Conservation (phyloP, 2,113 vertebrate genomes). For the Paraplagusia blochii region DNA sequence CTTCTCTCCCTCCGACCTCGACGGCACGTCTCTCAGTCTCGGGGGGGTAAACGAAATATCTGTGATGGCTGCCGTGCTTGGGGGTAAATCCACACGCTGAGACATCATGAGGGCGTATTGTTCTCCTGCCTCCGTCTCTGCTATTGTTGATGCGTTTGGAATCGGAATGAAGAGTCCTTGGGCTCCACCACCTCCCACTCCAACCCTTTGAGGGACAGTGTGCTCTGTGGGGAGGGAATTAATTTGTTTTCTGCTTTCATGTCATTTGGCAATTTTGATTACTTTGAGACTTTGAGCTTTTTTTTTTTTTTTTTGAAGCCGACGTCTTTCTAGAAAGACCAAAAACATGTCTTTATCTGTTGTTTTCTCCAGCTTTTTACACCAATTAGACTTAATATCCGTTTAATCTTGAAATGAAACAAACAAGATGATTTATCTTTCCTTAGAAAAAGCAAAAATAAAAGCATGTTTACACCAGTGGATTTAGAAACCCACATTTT, state of each 20-base stretch:
- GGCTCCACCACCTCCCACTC: slow-evolving; percentile 41
- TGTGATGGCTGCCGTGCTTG: slow-evolving; percentile 2
- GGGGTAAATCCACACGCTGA: slow-evolving; percentile 17
- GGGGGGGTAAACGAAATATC: neutral
- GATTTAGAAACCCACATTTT: no score
- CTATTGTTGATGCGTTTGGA: slow-evolving; percentile 50
- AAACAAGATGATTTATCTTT: no score
- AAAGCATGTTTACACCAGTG: no score
- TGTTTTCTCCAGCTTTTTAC: slow-evolving; percentile 17
- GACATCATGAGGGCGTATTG: slow-evolving; percentile 2
- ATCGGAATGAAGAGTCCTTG: slow-evolving; percentile 55
- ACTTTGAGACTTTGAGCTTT: slow-evolving; percentile 49
- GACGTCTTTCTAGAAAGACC: slow-evolving; percentile 35
- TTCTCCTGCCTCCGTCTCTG: slow-evolving; percentile 20
- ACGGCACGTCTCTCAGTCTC: neutral
- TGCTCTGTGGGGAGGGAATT: slow-evolving; percentile 40
- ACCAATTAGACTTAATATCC: slow-evolving; percentile 26
- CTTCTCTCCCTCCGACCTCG: neutral
- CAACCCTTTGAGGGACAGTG: slow-evolving; percentile 41
- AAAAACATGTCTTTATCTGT: slow-evolving; percentile 12
- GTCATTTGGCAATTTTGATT: slow-evolving; percentile 53
- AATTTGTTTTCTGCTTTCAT: slow-evolving; percentile 54
- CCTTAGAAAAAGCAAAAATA: no score
- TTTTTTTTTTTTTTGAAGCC: slow-evolving; percentile 32
- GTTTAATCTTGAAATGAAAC: no score